Evolutionary conservation across 1,140 invertebrate species (phyloP).

Genomic region (Lepidurus packardi): DNA sequence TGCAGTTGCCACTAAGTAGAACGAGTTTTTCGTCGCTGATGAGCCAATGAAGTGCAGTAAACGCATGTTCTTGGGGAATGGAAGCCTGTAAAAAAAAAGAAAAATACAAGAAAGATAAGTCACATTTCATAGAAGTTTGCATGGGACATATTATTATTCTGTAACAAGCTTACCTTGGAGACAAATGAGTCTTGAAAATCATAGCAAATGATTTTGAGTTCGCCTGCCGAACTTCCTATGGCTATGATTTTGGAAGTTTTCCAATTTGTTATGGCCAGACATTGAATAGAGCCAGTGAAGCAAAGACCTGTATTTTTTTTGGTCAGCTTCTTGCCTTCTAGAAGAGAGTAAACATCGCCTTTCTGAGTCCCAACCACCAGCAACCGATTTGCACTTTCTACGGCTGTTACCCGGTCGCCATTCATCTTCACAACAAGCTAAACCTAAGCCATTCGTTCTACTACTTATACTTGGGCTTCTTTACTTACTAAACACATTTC

Average conservation of each 20-base stretch:
- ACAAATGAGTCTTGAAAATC: neutral
- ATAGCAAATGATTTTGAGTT: neutral
- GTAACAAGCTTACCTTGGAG: neutral
- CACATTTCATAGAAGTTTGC: neutral
- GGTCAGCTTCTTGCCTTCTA: neutral
- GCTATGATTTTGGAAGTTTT: neutral
- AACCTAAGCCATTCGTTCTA: neutral
- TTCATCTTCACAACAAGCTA: neutral
- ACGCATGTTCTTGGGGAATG: neutral
- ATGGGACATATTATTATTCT: too few species aligned
- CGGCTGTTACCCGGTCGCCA: neutral
- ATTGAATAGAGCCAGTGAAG: neutral
- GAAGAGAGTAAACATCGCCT: slow-evolving; percentile 1
- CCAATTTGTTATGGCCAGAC: neutral
- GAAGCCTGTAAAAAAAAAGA: neutral
- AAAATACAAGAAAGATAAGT: neutral
- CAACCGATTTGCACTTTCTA: neutral
- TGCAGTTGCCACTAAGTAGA: neutral
- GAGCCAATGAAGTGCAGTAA: slow-evolving; percentile 1
- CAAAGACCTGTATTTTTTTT: neutral
- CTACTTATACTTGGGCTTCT: neutral
- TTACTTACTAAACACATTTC: neutral
- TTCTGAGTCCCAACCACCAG: neutral
- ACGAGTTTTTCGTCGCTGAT: neutral
- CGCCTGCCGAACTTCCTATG: neutral